These are phyloP conservation scores for Heliconius erato DNA, from an alignment of 2,888 invertebrate species.

Conservation along the genomic window DNA sequence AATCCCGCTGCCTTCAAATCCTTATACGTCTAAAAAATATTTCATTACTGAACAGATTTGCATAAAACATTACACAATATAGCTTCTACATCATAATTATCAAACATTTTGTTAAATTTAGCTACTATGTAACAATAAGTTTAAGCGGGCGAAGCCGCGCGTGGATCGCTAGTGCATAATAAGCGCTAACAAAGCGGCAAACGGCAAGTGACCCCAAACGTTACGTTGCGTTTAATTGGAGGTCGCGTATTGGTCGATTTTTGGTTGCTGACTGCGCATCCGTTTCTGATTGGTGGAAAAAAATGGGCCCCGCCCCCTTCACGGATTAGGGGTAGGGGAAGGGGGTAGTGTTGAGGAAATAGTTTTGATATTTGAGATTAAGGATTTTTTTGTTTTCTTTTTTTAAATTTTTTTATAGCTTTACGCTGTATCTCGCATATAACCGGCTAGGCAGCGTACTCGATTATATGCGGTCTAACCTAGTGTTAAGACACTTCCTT, in stretches of 20 bases:
- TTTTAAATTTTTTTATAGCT: neutral
- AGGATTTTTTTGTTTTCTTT: constrained; percentile 10
- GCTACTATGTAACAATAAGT: constrained; percentile 3
- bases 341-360: constrained; percentile 51
- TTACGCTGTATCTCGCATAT: neutral
- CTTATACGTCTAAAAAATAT: too few relatives aligned
- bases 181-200: constrained; percentile 66
- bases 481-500: neutral
- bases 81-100: too few relatives aligned
- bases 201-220: constrained; percentile 80
- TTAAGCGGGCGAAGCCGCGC: constrained; percentile 43
- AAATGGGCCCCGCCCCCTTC: constrained; percentile 60
- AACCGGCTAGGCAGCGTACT: neutral
- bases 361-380: constrained; percentile 63
- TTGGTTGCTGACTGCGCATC: constrained; percentile 60
- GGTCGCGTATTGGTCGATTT: constrained; percentile 67
- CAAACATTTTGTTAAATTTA: neutral
- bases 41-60: too few relatives aligned
- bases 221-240: constrained; percentile 77
- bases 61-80: too few relatives aligned
- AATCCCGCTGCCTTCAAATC: too few relatives aligned
- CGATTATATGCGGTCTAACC: too few relatives aligned
- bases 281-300: constrained; percentile 62
- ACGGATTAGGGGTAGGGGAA: constrained; percentile 70
- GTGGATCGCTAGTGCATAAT: constrained; percentile 51